Base-by-base conservation (phyloP, 2,888 invertebrate species). In the Adelognathus sp. region DNA sequence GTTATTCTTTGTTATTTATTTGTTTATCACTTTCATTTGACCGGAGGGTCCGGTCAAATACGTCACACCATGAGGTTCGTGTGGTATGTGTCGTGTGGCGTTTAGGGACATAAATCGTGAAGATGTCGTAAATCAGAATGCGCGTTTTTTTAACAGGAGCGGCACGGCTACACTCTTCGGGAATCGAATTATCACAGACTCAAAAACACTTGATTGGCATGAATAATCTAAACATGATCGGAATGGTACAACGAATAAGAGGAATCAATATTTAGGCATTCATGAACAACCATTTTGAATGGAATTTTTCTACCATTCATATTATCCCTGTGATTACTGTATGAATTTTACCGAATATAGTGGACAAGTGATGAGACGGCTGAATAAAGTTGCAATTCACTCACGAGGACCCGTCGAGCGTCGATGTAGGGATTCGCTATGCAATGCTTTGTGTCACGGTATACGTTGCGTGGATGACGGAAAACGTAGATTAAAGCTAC, bases 401-500 rank as follows among this genome's bases (percentile, higher is more conserved):
- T 31, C 3, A 16, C 7, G 16, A 7, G 16, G 33, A n/a, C 29
- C 14, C 11, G n/a, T 6, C 58, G 46, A 60, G 36, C 41, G 31
- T 60, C 60, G 52, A 33, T 52, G 56, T 18, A 64, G 46, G 14
- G 9, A 50, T 69, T 46, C 44, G 29, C 56, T 52, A 63, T 41
- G 33, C 29, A 39, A 27, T 50, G 33, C 52, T 39, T 54, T 21
- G 46, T 7, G 4, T 31, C 56, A 27, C 58, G 36, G 58, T 50
- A 21, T 56, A 44, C 66, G 58, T 44, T 21, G 71, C 39, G 24
- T 7, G 16, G 61, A 24, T 61, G 60, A 70, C 74, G 39, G 31
- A 70, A 74, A 74, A 73, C 64, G 52, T 31, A 64, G 77, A 76
- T 76, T 79, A 69, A 64, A 69, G 67, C 36, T 36, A 27, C 46